Conservation (phyloP, 2,113 vertebrate genomes). For the Pipra filicauda region DNA sequence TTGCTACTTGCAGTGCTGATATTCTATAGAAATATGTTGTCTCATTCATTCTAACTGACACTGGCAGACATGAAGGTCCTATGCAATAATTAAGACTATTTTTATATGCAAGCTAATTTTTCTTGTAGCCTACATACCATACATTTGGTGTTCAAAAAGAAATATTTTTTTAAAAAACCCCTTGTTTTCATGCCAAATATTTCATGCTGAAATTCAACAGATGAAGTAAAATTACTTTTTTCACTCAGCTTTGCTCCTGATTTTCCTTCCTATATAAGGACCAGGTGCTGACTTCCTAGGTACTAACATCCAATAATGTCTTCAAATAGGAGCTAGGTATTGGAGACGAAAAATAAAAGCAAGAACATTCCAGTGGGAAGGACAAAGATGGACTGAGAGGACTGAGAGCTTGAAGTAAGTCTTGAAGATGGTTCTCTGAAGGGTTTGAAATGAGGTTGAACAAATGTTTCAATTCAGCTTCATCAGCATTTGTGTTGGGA, state of each 20-base stretch:
- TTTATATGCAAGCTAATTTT: not conserved
- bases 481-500: not conserved
- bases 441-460: not conserved
- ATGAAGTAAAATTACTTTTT: not conserved
- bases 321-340: not conserved
- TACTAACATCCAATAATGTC: not conserved
- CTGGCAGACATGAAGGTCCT: not conserved
- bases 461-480: not conserved
- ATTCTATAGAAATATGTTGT: not conserved
- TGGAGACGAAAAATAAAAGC: not conserved
- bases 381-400: not conserved
- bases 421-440: not conserved
- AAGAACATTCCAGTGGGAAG: not conserved
- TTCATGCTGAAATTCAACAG: not conserved
- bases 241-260: not conserved
- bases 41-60: not conserved
- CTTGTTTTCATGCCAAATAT: not conserved
- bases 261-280: not conserved
- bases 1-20: not conserved
- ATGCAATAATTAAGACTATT: slow-evolving; percentile 26
- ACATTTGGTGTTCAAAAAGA: not conserved
- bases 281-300: not conserved
- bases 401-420: not conserved
- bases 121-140: not conserved
- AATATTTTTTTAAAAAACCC: not conserved